Conservation (phyloP, 2,888 invertebrate genomes). For the Cryptocephalus moraei region DNA sequence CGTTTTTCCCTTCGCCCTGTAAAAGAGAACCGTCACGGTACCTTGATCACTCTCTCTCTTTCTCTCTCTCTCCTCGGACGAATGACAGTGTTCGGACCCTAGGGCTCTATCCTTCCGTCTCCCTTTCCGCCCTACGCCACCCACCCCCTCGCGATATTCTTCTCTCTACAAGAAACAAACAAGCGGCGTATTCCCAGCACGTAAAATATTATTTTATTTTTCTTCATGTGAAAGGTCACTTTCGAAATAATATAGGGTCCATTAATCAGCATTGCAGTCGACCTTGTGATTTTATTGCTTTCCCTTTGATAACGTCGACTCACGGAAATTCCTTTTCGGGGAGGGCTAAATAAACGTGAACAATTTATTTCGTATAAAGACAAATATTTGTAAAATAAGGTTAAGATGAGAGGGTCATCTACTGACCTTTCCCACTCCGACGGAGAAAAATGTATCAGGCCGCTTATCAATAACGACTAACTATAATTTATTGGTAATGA, state of each 20-base stretch:
- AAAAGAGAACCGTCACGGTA: constrained; percentile 10
- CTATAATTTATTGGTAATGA: no score
- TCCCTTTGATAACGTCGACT: constrained; percentile 2
- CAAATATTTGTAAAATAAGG: no score
- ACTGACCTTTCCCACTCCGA: no score
- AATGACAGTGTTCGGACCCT: constrained; percentile 4
- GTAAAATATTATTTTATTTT: constrained; percentile 20
- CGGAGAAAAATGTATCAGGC: no score
- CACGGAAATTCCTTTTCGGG: no score
- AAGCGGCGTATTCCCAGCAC: constrained; percentile 15
- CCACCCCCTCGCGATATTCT: constrained; percentile 3
- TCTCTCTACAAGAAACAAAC: constrained; percentile 10
- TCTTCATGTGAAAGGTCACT: constrained; percentile 14
- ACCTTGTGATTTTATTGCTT: constrained; percentile 14
- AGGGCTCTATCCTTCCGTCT: no score
- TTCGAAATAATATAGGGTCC: constrained; percentile 12
- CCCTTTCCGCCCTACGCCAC: constrained; percentile 3
- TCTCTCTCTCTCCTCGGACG: constrained; percentile 10
- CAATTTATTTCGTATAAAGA: no score
- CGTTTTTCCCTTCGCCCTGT: no score
- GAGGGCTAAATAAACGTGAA: no score
- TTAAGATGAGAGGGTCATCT: no score
- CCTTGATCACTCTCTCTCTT: constrained; percentile 11
- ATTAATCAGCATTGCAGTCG: constrained; percentile 9
- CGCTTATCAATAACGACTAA: no score